A percentile compares a stretch with the other conserved stretches of the same genome.
These are phyloP conservation scores for Phoeniculus purpureus DNA, from an alignment of 2,797 vertebrate genomes.

Conservation along the genomic window DNA sequence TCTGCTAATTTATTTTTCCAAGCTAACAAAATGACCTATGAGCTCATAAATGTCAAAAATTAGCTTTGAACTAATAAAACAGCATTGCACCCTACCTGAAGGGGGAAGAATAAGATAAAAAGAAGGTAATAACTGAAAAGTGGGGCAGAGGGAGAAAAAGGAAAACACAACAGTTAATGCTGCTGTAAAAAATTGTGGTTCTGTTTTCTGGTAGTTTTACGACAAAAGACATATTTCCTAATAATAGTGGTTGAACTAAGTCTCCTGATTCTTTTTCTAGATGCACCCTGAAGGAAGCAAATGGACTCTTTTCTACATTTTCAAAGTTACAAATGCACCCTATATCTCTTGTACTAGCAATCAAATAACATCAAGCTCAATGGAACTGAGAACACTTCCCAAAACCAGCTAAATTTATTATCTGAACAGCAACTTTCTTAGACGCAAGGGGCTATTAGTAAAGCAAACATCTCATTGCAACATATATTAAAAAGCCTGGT, in stretches of 20 bases:
- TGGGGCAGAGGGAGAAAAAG: rapidly evolving
- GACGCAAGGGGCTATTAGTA: background rate
- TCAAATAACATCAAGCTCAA: background rate
- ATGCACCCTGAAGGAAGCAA: background rate
- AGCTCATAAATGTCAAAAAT: background rate
- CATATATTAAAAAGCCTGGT: background rate
- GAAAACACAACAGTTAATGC: background rate
- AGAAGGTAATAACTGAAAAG: background rate
- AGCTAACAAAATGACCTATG: background rate
- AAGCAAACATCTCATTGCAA: background rate
- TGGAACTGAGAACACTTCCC: background rate
- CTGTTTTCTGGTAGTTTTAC: background rate
- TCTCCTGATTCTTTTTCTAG: background rate
- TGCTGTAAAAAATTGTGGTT: background rate
- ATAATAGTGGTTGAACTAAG: background rate
- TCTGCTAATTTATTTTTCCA: background rate
- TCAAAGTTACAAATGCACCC: background rate
- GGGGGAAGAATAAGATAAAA: background rate
- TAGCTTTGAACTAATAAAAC: background rate
- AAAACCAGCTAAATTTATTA: background rate
- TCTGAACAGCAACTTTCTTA: background rate
- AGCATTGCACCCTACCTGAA: background rate
- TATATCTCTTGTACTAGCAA: background rate
- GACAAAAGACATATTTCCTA: background rate
- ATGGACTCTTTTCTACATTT: background rate